A percentile compares a stretch with the other conserved stretches of the same genome.
These are phyloP conservation scores for Synaphobranchus kaupii DNA, from an alignment of 2,797 vertebrate genomes.

Conservation along the genomic window DNA sequence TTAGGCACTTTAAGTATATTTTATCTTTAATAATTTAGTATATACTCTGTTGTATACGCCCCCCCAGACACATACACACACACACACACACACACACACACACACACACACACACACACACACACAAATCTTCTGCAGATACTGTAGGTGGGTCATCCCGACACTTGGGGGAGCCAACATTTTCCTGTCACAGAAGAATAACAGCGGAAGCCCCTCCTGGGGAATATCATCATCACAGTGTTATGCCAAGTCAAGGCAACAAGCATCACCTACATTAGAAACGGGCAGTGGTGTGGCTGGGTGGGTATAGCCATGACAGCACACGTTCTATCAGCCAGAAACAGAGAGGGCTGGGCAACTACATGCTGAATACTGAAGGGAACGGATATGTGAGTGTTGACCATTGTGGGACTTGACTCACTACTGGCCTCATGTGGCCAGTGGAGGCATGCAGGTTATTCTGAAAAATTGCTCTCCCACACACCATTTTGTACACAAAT, in stretches of 20 bases:
- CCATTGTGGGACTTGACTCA: conserved; percentile 31
- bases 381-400: background rate
- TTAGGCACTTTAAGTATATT: no score
- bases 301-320: background rate
- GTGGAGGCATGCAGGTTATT: background rate
- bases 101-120: no score
- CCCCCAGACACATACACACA: no score
- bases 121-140: background rate
- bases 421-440: conserved; percentile 59
- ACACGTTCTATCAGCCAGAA: background rate
- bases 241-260: conserved; percentile 11
- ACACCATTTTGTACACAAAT: background rate
- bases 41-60: no score
- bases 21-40: no score
- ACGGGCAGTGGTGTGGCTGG: conserved; percentile 5
- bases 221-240: background rate
- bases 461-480: background rate
- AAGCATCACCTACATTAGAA: conserved; percentile 15
- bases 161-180: conserved; percentile 26
- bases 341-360: conserved; percentile 1
- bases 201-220: background rate
- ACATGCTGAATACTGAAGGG: background rate
- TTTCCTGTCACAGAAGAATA: background rate
- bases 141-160: conserved; percentile 25
- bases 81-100: no score